A percentile compares a stretch with the other conserved stretches of the same genome.
phyloP scores from a whole-genome alignment of 2,888 invertebrate species.

The Loripinus fragilis region DNA sequence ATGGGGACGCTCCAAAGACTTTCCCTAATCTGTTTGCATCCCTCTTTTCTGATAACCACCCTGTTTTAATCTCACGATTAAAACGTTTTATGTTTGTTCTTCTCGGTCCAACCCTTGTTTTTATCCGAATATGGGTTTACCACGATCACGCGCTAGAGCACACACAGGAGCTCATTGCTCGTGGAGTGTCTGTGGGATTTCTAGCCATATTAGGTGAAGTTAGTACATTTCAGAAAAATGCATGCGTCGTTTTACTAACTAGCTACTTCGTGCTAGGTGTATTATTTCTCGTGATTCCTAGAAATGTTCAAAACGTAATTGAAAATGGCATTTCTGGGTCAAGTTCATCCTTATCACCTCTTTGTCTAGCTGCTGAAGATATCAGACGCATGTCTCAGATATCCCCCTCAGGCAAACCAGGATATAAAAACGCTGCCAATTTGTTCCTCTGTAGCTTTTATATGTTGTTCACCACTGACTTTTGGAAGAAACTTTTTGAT shows the following conservation, averaged over 20 bases:
- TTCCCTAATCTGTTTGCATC: not conserved
- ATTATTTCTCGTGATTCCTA: not conserved
- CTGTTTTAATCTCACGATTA: not conserved
- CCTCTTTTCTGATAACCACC: not conserved
- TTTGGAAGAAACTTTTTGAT: constrained; percentile 3
- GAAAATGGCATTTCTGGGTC: not conserved
- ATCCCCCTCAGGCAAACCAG: not conserved
- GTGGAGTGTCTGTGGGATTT: not conserved
- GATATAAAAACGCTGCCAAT: not conserved
- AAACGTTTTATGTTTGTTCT: constrained; percentile 7
- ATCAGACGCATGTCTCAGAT: not conserved
- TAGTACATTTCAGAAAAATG: no score
- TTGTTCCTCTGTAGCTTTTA: not conserved
- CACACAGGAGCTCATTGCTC: not conserved
- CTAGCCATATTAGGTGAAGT: not conserved
- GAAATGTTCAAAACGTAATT: not conserved
- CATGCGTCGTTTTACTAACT: no score
- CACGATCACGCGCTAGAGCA: not conserved
- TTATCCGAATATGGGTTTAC: not conserved
- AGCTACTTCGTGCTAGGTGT: not conserved
- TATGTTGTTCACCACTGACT: not conserved
- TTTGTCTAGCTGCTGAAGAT: not conserved
- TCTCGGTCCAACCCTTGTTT: not conserved
- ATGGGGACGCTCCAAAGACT: constrained; percentile 2
- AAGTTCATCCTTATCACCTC: not conserved